Evolutionary conservation across 2,797 vertebrate genomes (phyloP).

Genomic region (Knipowitschia caucasica): DNA sequence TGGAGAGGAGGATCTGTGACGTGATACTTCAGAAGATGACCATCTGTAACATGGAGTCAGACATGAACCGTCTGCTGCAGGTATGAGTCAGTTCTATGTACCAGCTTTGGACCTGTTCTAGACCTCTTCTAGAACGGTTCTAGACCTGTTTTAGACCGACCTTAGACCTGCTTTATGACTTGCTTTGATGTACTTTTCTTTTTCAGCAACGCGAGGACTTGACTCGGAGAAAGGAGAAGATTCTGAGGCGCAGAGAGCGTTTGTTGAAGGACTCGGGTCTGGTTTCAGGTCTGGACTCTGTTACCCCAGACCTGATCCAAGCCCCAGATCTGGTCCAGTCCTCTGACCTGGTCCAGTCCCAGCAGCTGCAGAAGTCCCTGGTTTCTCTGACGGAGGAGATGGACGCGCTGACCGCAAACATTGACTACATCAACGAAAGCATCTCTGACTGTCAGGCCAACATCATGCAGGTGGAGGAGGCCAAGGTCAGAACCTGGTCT

Average conservation of each 20-base stretch:
- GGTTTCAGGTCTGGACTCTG: conserved; percentile 82
- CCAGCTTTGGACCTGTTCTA: too few relatives aligned
- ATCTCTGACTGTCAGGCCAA: conserved; percentile 97
- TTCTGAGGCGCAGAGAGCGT: conserved; percentile 84
- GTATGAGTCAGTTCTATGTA: too few relatives aligned
- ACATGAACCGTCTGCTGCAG: conserved; percentile 96
- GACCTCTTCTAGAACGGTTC: neutral
- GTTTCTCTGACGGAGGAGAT: conserved; percentile 87
- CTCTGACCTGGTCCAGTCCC: neutral
- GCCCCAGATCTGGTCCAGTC: neutral
- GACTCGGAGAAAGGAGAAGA: conserved; percentile 91
- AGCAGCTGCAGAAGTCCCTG: conserved; percentile 37
- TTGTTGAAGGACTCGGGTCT: conserved; percentile 72
- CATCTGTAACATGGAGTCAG: conserved; percentile 96
- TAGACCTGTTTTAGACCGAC: neutral
- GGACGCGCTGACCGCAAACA: conserved; percentile 92
- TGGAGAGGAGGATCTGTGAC: conserved; percentile 90
- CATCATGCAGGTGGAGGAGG: conserved; percentile 98
- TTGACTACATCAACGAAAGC: conserved; percentile 96
- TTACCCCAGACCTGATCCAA: conserved; percentile 70
- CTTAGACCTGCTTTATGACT: too few relatives aligned
- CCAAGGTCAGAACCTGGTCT: conserved; percentile 78
- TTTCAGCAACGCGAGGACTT: conserved; percentile 96
- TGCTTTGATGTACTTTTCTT: too few relatives aligned
- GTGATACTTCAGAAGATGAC: conserved; percentile 98